Evolutionary conservation across 2,797 vertebrate species (phyloP).

Genomic region (Chromobotia macracanthus): DNA sequence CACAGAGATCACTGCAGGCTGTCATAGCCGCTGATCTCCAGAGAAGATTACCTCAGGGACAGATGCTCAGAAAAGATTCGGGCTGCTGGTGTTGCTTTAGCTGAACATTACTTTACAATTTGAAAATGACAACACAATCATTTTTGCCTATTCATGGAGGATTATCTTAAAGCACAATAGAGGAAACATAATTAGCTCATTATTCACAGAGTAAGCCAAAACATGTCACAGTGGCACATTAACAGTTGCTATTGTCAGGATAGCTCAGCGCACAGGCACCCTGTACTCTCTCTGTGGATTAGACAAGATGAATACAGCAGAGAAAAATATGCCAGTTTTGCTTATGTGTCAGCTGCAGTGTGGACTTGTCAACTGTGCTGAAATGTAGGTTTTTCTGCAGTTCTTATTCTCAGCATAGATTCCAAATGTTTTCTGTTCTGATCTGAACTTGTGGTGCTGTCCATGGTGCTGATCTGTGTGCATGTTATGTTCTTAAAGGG

Average conservation of each 20-base stretch:
- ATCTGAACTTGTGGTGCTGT: neutral
- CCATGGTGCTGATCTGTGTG: neutral
- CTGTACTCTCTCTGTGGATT: slow-evolving; percentile 34
- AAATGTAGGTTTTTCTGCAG: neutral
- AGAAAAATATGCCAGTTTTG: slow-evolving; percentile 30
- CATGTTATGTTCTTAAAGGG: neutral
- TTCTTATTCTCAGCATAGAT: slow-evolving; percentile 4
- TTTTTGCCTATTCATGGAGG: slow-evolving; percentile 51
- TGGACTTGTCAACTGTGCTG: slow-evolving; percentile 25
- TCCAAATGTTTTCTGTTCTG: neutral
- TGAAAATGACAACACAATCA: slow-evolving; percentile 56
- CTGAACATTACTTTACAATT: slow-evolving; percentile 44
- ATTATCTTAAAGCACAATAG: slow-evolving; percentile 56
- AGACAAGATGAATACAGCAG: slow-evolving; percentile 40
- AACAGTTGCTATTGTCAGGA: slow-evolving; percentile 55
- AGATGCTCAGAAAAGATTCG: slow-evolving; percentile 23
- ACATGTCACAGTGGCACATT: slow-evolving; percentile 57
- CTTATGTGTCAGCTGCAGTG: slow-evolving; percentile 19
- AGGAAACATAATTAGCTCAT: slow-evolving; percentile 62
- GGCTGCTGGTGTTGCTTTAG: slow-evolving; percentile 36
- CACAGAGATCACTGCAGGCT: no score
- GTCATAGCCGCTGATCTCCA: slow-evolving; percentile 44
- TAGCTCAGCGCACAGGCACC: slow-evolving; percentile 44
- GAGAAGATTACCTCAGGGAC: slow-evolving; percentile 41
- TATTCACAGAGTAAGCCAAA: slow-evolving; percentile 62